Conservation (phyloP, 2,113 vertebrate genomes). For the Campylomormyrus numenius region DNA sequence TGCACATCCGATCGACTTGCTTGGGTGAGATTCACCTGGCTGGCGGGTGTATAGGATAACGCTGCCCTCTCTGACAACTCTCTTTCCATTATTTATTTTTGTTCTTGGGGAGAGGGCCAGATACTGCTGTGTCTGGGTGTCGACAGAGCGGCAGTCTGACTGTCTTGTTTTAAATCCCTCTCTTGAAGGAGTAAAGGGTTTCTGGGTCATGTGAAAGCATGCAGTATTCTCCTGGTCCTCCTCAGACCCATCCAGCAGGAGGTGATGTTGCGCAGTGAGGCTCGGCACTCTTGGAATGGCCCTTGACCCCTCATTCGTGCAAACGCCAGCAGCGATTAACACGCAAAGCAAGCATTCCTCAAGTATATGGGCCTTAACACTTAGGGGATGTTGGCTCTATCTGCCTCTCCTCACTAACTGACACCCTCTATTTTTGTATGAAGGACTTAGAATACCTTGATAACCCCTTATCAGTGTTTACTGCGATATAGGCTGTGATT, state of each 20-base stretch:
- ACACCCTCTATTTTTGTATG: slow-evolving; percentile 36
- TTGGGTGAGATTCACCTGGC: neutral
- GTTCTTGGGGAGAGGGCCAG: neutral
- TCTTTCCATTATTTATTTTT: neutral
- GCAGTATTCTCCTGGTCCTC: neutral
- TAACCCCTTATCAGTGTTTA: slow-evolving; percentile 42
- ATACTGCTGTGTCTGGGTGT: neutral
- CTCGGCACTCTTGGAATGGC: slow-evolving; percentile 36
- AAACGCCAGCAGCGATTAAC: slow-evolving; percentile 44
- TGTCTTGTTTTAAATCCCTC: neutral
- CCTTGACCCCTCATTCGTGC: slow-evolving; percentile 46
- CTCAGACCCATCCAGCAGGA: neutral
- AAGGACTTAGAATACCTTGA: slow-evolving; percentile 39
- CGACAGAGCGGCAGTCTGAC: neutral
- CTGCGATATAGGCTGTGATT: slow-evolving; percentile 39
- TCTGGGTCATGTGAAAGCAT: neutral
- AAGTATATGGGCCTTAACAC: slow-evolving; percentile 40
- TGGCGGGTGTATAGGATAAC: neutral
- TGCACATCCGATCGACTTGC: neutral
- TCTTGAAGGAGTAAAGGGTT: neutral
- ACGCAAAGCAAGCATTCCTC: slow-evolving; percentile 37
- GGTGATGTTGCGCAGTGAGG: slow-evolving; percentile 14
- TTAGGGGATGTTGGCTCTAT: slow-evolving; percentile 50
- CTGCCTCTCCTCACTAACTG: slow-evolving; percentile 35
- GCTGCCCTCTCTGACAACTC: neutral